A percentile compares a stretch with the other conserved stretches of the same genome.
Conservation (phyloP, 2,113 vertebrate genomes). For the Capreolus pygargus region DNA sequence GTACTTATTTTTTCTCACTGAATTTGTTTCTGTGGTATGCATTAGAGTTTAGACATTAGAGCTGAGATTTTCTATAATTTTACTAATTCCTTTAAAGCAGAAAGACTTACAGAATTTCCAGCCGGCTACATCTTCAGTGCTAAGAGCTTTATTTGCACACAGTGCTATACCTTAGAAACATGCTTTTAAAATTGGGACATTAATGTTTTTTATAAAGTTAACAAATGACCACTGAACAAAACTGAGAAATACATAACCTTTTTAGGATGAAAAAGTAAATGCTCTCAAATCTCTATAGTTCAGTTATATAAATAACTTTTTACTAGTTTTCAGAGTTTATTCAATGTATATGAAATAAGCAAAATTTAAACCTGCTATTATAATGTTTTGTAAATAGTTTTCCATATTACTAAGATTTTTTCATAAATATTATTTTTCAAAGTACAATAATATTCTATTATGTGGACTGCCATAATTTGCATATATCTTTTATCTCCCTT, state of each 20-base stretch:
- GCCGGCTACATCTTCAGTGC: neutral
- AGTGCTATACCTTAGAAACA: neutral
- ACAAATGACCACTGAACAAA: neutral
- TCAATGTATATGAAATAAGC: neutral
- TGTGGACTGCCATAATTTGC: neutral
- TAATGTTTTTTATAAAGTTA: neutral
- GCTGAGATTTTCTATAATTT: neutral
- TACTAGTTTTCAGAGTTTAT: neutral
- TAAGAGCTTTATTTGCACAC: neutral
- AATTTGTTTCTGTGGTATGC: neutral
- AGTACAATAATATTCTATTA: neutral
- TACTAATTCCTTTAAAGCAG: neutral
- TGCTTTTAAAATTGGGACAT: neutral
- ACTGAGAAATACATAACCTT: neutral
- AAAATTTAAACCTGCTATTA: neutral
- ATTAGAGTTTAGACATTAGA: neutral
- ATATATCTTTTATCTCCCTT: neutral
- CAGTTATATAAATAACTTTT: neutral
- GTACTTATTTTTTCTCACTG: neutral
- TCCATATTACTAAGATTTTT: neutral
- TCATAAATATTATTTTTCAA: slow-evolving; percentile 18
- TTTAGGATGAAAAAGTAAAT: neutral
- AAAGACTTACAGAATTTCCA: neutral
- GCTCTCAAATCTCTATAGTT: neutral
- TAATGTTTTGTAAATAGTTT: neutral